Evolutionary conservation across 2,888 invertebrate genomes (phyloP), one percentile per base, ranked within the genome.

Genomic region (Ariolimax columbianus): DNA sequence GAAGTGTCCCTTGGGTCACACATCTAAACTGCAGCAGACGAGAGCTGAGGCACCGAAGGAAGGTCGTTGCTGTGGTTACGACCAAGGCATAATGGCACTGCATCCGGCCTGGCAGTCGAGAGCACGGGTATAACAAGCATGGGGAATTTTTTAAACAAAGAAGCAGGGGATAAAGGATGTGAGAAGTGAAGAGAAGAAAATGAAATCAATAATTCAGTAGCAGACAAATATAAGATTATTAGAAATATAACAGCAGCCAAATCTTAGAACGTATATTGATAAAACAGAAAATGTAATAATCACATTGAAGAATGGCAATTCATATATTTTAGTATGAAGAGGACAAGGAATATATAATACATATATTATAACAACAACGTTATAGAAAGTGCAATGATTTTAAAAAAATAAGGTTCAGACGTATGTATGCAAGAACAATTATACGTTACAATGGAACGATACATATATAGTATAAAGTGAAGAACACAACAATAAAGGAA

Each of bases 41-140:
- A 77, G 36, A 51, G 14, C n/a, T 14, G 14, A 1, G 30, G n/a
- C 38, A 68, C 26, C 23, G 30, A 47, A 33, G 43, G 43, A 63
- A 43, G n/a, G 26, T 43, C 66, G 79, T 80, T 80, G 70, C 80
- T 70, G 26, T 80, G 80, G 80, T 70, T 70, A 80, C 80, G 3
- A 30, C 40, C 14, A 66, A 68, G 68, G 33, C 78, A 63, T 63
- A 78, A 63, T 78, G 78, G n/a, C 63, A 40, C 47, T 30, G 23
- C 80, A 26, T 80, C 80, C 80, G 80, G 80, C 33, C 33, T 66
- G 30, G n/a, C 14, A 1, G 33, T 14, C 14, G 33, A 33, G 33
- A 33, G 51, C 33, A 47, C 75, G 30, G 30, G n/a, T 47, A n/a
- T 47, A 75, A 75, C 26, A 75, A 19, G 23, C 11, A 47, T 6